A percentile compares a stretch with the other conserved stretches of the same genome.
Conservation (phyloP, 2,113 vertebrate species). For the Nothocercus julius region DNA sequence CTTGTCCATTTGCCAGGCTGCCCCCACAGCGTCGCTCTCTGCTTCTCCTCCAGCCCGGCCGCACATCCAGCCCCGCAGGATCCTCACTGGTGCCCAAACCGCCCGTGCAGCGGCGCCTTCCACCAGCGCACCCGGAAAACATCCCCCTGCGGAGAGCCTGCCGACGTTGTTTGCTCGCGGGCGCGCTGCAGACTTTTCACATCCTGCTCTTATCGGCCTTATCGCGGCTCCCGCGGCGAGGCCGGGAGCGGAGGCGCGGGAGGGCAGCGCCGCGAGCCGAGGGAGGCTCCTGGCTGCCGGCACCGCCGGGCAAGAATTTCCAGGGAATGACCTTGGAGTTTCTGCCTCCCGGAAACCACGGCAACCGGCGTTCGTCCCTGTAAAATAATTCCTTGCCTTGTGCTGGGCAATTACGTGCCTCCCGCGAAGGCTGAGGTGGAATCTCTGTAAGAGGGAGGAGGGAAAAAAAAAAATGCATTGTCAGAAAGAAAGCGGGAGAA, state of each 20-base stretch:
- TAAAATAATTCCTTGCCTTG: slow-evolving; percentile 61
- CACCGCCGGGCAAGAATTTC: not conserved
- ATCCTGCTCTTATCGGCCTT: not conserved
- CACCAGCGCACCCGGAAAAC: not conserved
- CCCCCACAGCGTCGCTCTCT: not conserved
- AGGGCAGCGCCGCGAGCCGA: fast-evolving
- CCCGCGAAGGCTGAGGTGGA: not conserved
- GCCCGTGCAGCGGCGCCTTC: too few species aligned
- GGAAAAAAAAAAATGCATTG: not conserved
- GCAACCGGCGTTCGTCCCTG: slow-evolving; percentile 58
- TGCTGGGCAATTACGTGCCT: slow-evolving; percentile 43
- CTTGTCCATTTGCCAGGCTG: too few species aligned
- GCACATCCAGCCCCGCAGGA: too few species aligned
- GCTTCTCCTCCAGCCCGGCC: too few species aligned
- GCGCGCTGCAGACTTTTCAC: not conserved
- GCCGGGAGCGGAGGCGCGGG: fast-evolving
- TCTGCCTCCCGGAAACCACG: slow-evolving; percentile 68
- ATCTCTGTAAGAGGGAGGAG: not conserved
- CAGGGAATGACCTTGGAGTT: slow-evolving; percentile 63
- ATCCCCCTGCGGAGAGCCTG: not conserved
- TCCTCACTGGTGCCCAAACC: not conserved
- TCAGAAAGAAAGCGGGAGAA: not conserved
- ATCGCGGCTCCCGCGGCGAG: not conserved
- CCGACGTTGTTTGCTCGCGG: not conserved
- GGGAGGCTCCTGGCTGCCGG: not conserved